Base-by-base conservation (phyloP, 2,888 invertebrate genomes). In the Griposia aprilina region DNA sequence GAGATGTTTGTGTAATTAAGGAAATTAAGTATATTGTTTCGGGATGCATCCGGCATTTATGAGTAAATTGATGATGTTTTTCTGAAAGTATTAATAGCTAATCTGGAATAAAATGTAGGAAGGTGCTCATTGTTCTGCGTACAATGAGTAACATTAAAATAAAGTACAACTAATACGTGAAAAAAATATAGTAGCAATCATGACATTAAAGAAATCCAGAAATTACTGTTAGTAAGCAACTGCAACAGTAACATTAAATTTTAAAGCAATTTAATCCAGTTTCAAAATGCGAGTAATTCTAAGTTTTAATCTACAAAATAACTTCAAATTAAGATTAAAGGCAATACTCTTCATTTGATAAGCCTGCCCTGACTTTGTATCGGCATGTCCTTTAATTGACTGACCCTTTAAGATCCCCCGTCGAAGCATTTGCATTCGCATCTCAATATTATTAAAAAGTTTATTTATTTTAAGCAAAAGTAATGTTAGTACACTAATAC, bases 271-370 rank as follows among this genome's bases (percentile, higher is more conserved):
- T 50, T 78, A 70, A 70, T 70, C 17, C 65, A 60, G 26, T 62
- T 26, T 70, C n/a, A 52, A 67, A 84, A 57, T 36, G 50, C 67
- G 26, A 67, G 30, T 57, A 70, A 60, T 30, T n/a, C 36, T 81
- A 59, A 81, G 57, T 67, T 75, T 50, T 73, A 74, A 81, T 85
- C 86, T 63, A 52, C 69, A 55, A 73, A 66, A 83, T 83, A 76
- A 86, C 70, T 86, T 87, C 66, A 79, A 87, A 84, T 84, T 87
- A 84, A 84, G 87, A 84, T 87, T 84, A 84, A 84, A 84, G 66
- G 70, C 66, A 81, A 82, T 69, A 63, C 70, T 77, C 48, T 26
- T 67, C 52, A 72, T 57, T 70, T 65, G 87, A 87, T 79, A 84
- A 84, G 70, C 59, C 26, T 59, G 48, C 52, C 68, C 41, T 69